These are phyloP conservation scores for Xenentodon cancila DNA, from an alignment of 2,797 vertebrate species.

Conservation along the genomic window DNA sequence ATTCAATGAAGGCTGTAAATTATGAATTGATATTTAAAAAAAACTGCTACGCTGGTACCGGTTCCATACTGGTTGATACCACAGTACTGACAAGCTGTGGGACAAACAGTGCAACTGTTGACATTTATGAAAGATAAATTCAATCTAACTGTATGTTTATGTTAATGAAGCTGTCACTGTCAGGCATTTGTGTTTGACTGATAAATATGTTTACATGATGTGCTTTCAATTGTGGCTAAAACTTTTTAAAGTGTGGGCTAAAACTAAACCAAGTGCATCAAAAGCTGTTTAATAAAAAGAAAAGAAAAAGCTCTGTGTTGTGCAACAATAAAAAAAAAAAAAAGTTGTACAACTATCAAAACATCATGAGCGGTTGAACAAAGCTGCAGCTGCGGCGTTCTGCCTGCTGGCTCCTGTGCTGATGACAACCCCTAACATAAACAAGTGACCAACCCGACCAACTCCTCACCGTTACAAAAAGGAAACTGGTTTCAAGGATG, in stretches of 20 bases:
- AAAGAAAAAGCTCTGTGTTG: too few relatives aligned
- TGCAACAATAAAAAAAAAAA: not conserved
- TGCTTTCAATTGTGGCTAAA: not conserved
- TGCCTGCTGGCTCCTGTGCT: not conserved
- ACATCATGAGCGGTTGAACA: not conserved
- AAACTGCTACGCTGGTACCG: too few relatives aligned
- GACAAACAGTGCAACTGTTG: not conserved
- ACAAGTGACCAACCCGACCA: conserved; percentile 2
- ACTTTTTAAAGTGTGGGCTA: too few relatives aligned
- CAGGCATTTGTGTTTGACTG: too few relatives aligned
- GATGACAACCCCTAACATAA: not conserved
- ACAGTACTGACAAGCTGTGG: not conserved
- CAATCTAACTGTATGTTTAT: not conserved
- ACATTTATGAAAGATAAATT: not conserved
- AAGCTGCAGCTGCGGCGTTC: not conserved
- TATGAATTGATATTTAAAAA: too few relatives aligned
- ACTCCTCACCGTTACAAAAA: too few relatives aligned
- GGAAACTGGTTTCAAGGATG: too few relatives aligned
- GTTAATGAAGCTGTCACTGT: not conserved
- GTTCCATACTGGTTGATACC: not conserved
- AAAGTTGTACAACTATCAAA: too few relatives aligned
- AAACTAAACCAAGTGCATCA: too few relatives aligned
- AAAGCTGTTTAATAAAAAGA: too few relatives aligned
- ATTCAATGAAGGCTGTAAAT: not conserved
- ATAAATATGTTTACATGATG: too few relatives aligned